phyloP scores from a whole-genome alignment of 2,888 invertebrate species.

The Lepidochrysops patricia region DNA sequence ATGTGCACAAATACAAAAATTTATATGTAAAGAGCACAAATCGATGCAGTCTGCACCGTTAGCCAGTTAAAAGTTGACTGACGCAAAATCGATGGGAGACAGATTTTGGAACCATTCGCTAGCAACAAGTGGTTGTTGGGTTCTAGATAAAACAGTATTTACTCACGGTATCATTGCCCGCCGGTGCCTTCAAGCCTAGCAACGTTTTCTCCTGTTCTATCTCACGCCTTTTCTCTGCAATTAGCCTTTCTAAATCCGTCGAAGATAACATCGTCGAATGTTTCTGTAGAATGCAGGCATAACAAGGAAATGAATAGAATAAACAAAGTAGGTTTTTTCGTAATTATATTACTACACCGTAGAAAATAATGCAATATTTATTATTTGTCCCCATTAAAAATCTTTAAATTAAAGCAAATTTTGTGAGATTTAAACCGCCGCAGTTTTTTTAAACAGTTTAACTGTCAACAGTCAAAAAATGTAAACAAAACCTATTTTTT shows the following conservation, averaged over 20 bases:
- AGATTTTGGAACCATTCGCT: conserved; percentile 13
- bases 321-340: neutral
- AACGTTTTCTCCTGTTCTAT: conserved; percentile 57
- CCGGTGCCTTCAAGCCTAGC: conserved; percentile 34
- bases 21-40: too few species aligned
- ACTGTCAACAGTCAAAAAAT: neutral
- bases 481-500: neutral
- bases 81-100: conserved; percentile 21
- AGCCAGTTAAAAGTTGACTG: conserved; percentile 15
- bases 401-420: too few species aligned
- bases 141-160: conserved; percentile 12
- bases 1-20: too few species aligned
- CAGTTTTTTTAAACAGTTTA: neutral
- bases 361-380: too few species aligned
- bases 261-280: conserved; percentile 52
- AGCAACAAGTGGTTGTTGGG: conserved; percentile 25
- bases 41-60: neutral
- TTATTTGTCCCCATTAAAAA: too few species aligned
- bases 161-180: conserved; percentile 32
- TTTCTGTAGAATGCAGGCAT: neutral
- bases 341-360: neutral
- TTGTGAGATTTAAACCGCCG: too few species aligned
- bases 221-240: conserved; percentile 58
- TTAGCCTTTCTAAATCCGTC: conserved; percentile 57
- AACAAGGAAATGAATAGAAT: neutral